phyloP scores from a whole-genome alignment of 2,888 invertebrate genomes.

The Drosophila sordidula region DNA sequence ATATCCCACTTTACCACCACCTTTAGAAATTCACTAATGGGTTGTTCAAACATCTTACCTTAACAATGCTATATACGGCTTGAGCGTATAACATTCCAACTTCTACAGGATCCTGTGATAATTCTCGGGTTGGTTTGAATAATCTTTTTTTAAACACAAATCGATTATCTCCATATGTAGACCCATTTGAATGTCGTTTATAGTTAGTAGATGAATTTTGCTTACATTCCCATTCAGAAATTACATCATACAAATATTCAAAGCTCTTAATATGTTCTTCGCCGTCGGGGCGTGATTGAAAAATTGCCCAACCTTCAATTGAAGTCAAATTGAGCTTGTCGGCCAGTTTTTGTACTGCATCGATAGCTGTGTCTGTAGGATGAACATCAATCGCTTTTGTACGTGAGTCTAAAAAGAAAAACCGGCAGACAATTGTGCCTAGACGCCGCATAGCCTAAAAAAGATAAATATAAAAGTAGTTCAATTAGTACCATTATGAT shows the following conservation, averaged over 20 bases:
- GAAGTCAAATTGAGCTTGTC: constrained; percentile 94
- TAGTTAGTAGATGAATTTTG: constrained; percentile 86
- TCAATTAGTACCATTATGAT: too few relatives aligned
- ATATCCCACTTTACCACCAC: too few relatives aligned
- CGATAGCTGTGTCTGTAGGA: constrained; percentile 96
- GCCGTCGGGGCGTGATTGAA: constrained; percentile 93
- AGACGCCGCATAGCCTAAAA: constrained; percentile 94
- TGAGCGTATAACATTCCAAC: constrained; percentile 97
- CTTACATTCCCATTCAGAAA: constrained; percentile 96
- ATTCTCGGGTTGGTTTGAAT: constrained; percentile 94
- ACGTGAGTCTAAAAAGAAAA: constrained; percentile 97
- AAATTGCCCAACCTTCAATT: constrained; percentile 97
- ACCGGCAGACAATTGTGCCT: constrained; percentile 96
- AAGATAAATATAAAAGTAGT: constrained; percentile 9
- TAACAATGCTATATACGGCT: constrained; percentile 97
- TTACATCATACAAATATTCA: constrained; percentile 96
- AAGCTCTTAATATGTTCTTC: constrained; percentile 96
- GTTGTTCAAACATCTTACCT: constrained; percentile 86
- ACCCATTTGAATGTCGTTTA: constrained; percentile 88
- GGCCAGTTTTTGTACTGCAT: constrained; percentile 94
- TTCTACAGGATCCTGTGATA: constrained; percentile 97
- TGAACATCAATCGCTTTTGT: constrained; percentile 98
- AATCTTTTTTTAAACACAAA: constrained; percentile 96
- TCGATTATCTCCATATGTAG: constrained; percentile 94
- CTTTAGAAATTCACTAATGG: too few relatives aligned